Conservation (phyloP, 2,888 invertebrate genomes). For the Molorchus minor region DNA sequence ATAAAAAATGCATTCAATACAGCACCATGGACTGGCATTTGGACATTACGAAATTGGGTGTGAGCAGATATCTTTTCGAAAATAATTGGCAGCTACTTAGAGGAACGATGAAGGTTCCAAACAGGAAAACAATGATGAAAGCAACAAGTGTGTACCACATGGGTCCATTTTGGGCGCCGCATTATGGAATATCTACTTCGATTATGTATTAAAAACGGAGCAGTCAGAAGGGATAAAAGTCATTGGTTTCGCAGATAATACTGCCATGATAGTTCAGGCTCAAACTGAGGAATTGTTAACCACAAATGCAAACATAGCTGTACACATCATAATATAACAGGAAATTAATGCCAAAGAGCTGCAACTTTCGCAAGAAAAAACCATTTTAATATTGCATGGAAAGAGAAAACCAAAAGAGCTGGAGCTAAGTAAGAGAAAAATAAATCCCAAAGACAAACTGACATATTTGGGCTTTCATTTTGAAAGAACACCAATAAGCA, state of each 20-base stretch:
- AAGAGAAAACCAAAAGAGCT: background rate
- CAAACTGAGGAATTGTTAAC: background rate
- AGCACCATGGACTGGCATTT: background rate
- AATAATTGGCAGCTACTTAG: background rate
- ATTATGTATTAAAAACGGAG: background rate
- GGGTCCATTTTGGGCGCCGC: background rate
- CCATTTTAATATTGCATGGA: background rate
- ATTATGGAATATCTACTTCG: background rate
- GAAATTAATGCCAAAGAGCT: background rate
- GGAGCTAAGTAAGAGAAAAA: background rate
- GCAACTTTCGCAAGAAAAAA: background rate
- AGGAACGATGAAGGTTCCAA: background rate
- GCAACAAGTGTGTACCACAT: background rate
- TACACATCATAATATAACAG: background rate
- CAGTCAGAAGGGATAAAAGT: background rate
- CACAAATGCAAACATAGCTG: background rate
- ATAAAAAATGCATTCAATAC: background rate
- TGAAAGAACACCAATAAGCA: background rate
- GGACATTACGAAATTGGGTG: background rate
- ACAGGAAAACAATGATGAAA: background rate
- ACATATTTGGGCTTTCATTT: background rate
- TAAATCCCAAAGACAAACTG: background rate
- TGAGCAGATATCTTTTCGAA: background rate
- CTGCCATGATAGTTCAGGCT: background rate
- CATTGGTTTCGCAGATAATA: background rate